Evolutionary conservation across 2,888 invertebrate genomes (phyloP).

Genomic region (Lasius fuliginosus): DNA sequence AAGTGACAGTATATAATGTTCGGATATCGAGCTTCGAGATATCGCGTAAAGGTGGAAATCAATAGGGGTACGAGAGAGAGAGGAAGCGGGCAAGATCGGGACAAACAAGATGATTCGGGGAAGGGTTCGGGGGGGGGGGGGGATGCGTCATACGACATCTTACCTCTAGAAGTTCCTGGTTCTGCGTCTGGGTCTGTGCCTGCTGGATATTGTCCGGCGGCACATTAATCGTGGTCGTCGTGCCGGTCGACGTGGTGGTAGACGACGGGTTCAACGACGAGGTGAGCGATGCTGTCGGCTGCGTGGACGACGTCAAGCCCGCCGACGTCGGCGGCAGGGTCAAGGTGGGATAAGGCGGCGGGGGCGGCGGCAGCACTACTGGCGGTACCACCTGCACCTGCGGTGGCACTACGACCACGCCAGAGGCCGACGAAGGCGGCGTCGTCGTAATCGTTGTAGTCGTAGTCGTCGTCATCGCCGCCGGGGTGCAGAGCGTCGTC

Average conservation of each 20-base stretch:
- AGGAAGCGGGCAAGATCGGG: slow-evolving; percentile 36
- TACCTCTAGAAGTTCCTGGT: slow-evolving; percentile 86
- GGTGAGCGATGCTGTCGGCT: slow-evolving; percentile 61
- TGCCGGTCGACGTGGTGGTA: slow-evolving; percentile 67
- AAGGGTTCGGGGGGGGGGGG: not conserved
- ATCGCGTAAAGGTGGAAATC: slow-evolving; percentile 19
- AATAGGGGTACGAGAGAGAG: slow-evolving; percentile 17
- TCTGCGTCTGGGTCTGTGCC: slow-evolving; percentile 84
- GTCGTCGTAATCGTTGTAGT: slow-evolving; percentile 63
- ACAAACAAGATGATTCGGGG: slow-evolving; percentile 6
- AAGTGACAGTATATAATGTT: slow-evolving; percentile 59
- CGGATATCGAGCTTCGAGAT: slow-evolving; percentile 57
- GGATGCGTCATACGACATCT: slow-evolving; percentile 81
- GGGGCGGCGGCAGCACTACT: slow-evolving; percentile 62
- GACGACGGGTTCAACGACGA: slow-evolving; percentile 65
- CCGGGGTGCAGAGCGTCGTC: slow-evolving; percentile 60
- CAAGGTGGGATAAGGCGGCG: slow-evolving; percentile 57
- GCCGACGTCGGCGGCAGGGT: slow-evolving; percentile 61
- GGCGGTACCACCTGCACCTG: slow-evolving; percentile 63
- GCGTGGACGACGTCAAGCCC: slow-evolving; percentile 56
- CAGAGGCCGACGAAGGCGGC: slow-evolving; percentile 48
- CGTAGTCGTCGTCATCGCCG: slow-evolving; percentile 56
- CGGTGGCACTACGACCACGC: slow-evolving; percentile 62
- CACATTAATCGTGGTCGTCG: slow-evolving; percentile 68
- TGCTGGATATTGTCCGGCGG: slow-evolving; percentile 82